A percentile compares a stretch with the other conserved stretches of the same genome.
These are phyloP conservation scores for Drosophila burlai DNA, from an alignment of 1,140 invertebrate genomes.

Conservation along the genomic window DNA sequence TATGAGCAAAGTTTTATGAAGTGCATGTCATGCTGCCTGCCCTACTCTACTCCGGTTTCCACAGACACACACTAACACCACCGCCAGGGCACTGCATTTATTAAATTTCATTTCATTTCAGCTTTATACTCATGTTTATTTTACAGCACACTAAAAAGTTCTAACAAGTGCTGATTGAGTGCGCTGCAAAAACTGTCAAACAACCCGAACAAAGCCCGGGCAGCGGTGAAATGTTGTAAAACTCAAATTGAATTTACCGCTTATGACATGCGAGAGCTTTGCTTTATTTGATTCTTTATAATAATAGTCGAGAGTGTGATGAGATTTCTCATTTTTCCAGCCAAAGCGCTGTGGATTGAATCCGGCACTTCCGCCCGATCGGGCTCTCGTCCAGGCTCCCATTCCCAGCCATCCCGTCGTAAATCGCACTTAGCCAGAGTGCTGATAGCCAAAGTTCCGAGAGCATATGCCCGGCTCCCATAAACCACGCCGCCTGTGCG, in stretches of 20 bases:
- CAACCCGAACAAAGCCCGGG: conserved; percentile 28
- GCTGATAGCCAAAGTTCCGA: conserved; percentile 1
- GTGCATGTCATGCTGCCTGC: conserved; percentile 74
- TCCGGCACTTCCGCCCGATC: conserved; percentile 1
- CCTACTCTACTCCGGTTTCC: conserved; percentile 19
- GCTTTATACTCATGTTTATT: conserved; percentile 75
- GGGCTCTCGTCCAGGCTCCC: not conserved
- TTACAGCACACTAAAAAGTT: conserved; percentile 77
- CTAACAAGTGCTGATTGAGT: conserved; percentile 80
- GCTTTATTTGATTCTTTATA: conserved; percentile 59
- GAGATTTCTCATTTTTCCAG: conserved; percentile 22
- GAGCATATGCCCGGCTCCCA: conserved; percentile 24
- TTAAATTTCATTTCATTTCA: conserved; percentile 81
- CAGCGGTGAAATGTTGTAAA: conserved; percentile 49
- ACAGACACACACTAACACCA: not conserved
- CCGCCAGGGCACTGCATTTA: conserved; percentile 57
- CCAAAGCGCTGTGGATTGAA: conserved; percentile 15
- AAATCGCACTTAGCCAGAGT: conserved; percentile 9
- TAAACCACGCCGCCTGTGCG: conserved; percentile 53
- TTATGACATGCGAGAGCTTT: conserved; percentile 63
- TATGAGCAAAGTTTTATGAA: conserved; percentile 82
- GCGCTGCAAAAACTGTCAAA: conserved; percentile 75
- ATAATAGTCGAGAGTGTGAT: conserved; percentile 44
- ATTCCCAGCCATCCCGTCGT: not conserved
- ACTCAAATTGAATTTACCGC: conserved; percentile 70